Base-by-base conservation (phyloP, 2,113 vertebrate species). In the Mystacornis crossleyi region DNA sequence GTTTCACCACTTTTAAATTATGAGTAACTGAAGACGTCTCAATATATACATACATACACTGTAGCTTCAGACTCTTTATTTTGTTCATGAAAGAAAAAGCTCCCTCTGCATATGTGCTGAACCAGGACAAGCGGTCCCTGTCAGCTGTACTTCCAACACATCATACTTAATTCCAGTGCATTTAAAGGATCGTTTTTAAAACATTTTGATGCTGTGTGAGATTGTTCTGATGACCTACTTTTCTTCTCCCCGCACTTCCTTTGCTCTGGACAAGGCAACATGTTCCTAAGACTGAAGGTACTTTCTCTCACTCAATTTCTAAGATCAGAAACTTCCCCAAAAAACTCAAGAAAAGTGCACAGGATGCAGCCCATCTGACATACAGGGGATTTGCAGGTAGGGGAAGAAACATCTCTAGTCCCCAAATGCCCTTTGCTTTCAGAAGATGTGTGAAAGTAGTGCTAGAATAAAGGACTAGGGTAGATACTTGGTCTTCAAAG, bases 211-310 rank as follows among this genome's bases (percentile, higher is more conserved):
- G 29, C n/a, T 90, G 28, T 24, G 34, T 10, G 20, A 84, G 38
- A 74, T 48, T 62, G 17, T 19, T 80, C 54, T 77, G 45, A 75
- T 43, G 17, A 93, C 48, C 26, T 45, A 7, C 18, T 60, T 93
- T 38, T 51, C 48, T 40, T 20, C 24, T 34, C 4, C 8, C 2
- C 2, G 3, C 5, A 6, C 9, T 8, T 3, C 15, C 24, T 54
- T 55, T 79, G 50, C 21, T 60, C 38, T 65, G 53, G 55, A 58
- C 24, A 50, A 86, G 45, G n/a, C 17, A 67, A 79, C 5, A 21
- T 40, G 17, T 57, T 73, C 51, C 20, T 18, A 62, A 84, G 34
- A 50, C 29, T 61, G 74, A 83, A 80, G 29, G 47, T 62, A 38
- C 28, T 66, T 94, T 60, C 18, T 71, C 53, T 53, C 81, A 55